A percentile compares a stretch with the other conserved stretches of the same genome.
These are phyloP conservation scores for Telmatherina bonti DNA, from an alignment of 2,797 vertebrate genomes.

Conservation along the genomic window DNA sequence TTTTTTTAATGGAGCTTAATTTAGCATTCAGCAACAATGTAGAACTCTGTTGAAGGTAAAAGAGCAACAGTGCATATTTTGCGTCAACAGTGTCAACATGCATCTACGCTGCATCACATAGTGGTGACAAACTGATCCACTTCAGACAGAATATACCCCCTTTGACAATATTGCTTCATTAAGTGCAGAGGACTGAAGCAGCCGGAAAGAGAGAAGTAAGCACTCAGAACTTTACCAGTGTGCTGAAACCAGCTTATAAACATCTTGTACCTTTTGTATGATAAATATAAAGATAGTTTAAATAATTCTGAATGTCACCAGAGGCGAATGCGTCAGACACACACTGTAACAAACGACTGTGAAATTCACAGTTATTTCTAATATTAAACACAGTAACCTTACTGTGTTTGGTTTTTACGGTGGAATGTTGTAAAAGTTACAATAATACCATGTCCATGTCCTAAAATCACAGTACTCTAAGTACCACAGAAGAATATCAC, in stretches of 20 bases:
- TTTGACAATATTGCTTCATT: constrained; percentile 33
- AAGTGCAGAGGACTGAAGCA: constrained; percentile 20
- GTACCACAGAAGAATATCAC: no score
- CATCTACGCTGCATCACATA: constrained; percentile 27
- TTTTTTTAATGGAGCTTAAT: constrained; percentile 4
- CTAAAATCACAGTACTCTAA: no score
- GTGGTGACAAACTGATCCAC: constrained; percentile 37
- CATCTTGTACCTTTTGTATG: neutral
- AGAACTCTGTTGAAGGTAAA: constrained; percentile 44
- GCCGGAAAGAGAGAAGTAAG: constrained; percentile 2
- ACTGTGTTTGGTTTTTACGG: no score
- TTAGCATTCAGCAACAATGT: constrained; percentile 33
- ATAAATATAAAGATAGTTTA: neutral
- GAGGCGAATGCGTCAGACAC: neutral
- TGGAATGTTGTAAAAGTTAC: no score
- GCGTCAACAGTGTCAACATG: constrained; percentile 22
- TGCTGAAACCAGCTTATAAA: neutral
- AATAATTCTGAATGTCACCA: neutral
- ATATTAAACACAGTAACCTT: no score
- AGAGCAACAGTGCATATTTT: constrained; percentile 32
- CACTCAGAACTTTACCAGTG: neutral
- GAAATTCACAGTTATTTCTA: no score
- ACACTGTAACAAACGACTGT: no score
- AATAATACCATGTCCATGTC: no score
- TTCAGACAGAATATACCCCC: constrained; percentile 49